A percentile compares a stretch with the other conserved stretches of the same genome.
Conservation (phyloP, 2,113 vertebrate species). For the Rattus rattus region DNA sequence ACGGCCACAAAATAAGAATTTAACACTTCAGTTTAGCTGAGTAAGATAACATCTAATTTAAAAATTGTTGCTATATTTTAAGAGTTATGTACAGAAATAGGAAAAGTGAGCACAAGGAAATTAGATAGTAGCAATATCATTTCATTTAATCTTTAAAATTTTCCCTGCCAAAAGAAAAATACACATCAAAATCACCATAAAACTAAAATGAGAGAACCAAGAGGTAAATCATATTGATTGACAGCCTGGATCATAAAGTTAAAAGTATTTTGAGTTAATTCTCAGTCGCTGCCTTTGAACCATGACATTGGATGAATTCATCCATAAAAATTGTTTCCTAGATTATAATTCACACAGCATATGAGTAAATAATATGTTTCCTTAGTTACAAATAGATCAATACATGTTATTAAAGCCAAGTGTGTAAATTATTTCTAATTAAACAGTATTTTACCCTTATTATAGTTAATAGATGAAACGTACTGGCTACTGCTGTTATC, state of each 20-base stretch:
- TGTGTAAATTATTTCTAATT: not conserved
- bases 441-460: not conserved
- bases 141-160: not conserved
- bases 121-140: not conserved
- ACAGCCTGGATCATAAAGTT: not conserved
- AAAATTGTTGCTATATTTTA: not conserved
- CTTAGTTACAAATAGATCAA: not conserved
- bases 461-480: not conserved
- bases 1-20: not conserved
- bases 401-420: not conserved
- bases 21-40: not conserved
- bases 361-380: not conserved
- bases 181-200: not conserved
- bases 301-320: not conserved
- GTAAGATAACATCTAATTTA: conserved; percentile 19
- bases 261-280: not conserved
- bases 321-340: not conserved
- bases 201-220: not conserved
- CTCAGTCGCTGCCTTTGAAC: conserved; percentile 3
- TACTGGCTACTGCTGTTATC: not conserved
- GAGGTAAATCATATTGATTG: not conserved
- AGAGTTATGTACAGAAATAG: not conserved
- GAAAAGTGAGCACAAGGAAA: not conserved
- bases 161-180: not conserved
- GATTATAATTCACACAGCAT: not conserved